phyloP scores from a whole-genome alignment of 2,797 vertebrate species.

The Lagodon rhomboides region DNA sequence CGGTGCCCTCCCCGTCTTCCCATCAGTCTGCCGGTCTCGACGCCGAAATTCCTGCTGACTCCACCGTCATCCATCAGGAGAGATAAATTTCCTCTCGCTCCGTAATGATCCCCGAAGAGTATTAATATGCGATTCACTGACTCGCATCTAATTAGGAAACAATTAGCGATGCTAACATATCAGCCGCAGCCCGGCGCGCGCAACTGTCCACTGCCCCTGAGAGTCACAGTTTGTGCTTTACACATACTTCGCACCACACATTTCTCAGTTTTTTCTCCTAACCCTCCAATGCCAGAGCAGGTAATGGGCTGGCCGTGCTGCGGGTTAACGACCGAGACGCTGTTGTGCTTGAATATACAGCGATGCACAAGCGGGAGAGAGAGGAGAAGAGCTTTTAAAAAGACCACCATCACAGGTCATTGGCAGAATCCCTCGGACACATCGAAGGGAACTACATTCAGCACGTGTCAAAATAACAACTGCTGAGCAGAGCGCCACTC shows the following conservation, averaged over 20 bases:
- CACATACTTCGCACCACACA: constrained; percentile 60
- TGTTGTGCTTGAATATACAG: constrained; percentile 62
- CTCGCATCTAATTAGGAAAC: constrained; percentile 83
- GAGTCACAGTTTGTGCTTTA: constrained; percentile 70
- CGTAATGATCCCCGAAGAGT: constrained; percentile 81
- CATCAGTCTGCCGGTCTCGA: constrained; percentile 53
- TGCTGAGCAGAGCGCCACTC: constrained; percentile 19
- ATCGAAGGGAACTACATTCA: constrained; percentile 42
- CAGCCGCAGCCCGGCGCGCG: constrained; percentile 60
- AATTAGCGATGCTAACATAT: constrained; percentile 85
- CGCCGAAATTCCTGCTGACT: constrained; percentile 74
- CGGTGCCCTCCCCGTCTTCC: constrained; percentile 42
- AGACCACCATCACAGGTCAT: constrained; percentile 52
- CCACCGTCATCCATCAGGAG: constrained; percentile 71
- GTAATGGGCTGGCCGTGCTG: constrained; percentile 67
- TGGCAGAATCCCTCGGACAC: constrained; percentile 40
- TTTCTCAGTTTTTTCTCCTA: constrained; percentile 65
- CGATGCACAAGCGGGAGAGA: constrained; percentile 26
- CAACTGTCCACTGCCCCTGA: constrained; percentile 64
- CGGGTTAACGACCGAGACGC: constrained; percentile 73
- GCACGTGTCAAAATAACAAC: constrained; percentile 46
- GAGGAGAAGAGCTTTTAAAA: constrained; percentile 25
- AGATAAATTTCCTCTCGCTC: constrained; percentile 64
- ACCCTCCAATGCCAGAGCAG: constrained; percentile 52
- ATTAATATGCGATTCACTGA: constrained; percentile 80